Conservation (phyloP, 2,888 invertebrate genomes). For the Melinaea marsaeus region DNA sequence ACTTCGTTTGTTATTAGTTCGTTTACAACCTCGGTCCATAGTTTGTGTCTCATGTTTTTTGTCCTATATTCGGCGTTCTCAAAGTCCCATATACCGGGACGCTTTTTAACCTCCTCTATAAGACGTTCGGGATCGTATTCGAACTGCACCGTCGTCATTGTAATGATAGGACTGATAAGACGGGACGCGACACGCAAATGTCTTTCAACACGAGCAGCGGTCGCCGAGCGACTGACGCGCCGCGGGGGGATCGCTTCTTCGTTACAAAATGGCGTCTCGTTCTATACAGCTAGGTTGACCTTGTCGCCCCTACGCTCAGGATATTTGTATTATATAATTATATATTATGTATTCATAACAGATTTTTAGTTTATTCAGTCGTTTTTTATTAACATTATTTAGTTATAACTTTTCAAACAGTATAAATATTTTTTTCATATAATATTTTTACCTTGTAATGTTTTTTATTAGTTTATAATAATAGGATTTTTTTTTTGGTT, state of each 20-base stretch:
- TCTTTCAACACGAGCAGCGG: constrained; percentile 54
- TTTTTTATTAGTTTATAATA: too few relatives aligned
- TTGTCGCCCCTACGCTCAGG: background rate
- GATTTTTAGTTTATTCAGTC: too few relatives aligned
- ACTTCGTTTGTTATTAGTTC: constrained; percentile 54
- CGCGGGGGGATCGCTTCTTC: constrained; percentile 56
- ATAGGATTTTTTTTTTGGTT: too few relatives aligned
- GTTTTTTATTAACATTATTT: too few relatives aligned
- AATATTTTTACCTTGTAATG: too few relatives aligned
- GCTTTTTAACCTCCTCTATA: constrained; percentile 63
- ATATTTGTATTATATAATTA: background rate
- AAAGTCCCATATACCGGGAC: constrained; percentile 68
- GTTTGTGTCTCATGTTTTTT: constrained; percentile 49
- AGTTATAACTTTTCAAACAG: too few relatives aligned
- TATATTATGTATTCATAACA: background rate
- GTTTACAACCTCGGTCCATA: constrained; percentile 64
- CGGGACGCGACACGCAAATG: constrained; percentile 22
- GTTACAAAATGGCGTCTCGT: constrained; percentile 58
- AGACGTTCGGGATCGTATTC: constrained; percentile 69
- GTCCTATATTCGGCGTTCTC: constrained; percentile 57
- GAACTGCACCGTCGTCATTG: constrained; percentile 54
- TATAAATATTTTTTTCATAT: too few relatives aligned
- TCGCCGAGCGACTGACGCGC: constrained; percentile 67
- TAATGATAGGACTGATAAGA: background rate
- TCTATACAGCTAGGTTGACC: constrained; percentile 43